A percentile compares a stretch with the other conserved stretches of the same genome.
Conservation (phyloP, 37 sponge, comb jelly and placozoan species). For the Tethya wilhelma region DNA sequence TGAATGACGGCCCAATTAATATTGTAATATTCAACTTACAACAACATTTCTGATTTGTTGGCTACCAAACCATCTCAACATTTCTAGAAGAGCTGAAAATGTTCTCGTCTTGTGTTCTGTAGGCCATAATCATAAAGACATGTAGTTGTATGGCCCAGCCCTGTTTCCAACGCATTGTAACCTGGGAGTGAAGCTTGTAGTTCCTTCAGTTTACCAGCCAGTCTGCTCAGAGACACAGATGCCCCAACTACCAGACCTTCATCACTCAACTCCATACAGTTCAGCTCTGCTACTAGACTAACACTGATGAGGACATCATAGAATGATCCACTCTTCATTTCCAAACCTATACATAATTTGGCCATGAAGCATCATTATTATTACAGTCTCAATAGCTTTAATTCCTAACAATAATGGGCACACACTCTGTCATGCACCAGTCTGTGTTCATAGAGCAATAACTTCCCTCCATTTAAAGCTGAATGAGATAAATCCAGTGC, state of each 20-base stretch:
- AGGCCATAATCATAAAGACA: background rate
- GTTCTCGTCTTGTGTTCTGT: conserved; percentile 68
- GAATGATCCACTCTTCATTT: conserved; percentile 57
- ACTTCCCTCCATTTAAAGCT: no score
- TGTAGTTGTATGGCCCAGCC: no score
- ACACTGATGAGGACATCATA: conserved; percentile 75
- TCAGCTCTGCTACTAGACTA: conserved; percentile 73
- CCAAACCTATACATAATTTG: no score
- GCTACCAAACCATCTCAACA: conserved; percentile 91
- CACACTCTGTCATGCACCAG: no score
- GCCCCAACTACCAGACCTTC: conserved; percentile 82
- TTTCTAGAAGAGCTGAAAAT: conserved; percentile 80
- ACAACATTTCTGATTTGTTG: conserved; percentile 88
- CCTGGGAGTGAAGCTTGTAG: conserved; percentile 56
- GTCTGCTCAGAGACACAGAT: conserved; percentile 60
- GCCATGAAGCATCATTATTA: no score
- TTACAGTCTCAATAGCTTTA: background rate
- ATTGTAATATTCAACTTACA: conserved; percentile 62
- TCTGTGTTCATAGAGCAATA: no score
- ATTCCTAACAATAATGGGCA: background rate
- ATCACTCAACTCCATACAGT: conserved; percentile 36
- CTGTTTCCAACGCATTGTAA: no score
- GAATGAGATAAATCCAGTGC: no score
- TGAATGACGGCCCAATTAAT: no score
- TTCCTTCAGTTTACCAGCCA: conserved; percentile 42